Percentiles rank a stretch among this genome's conserved stretches.
Conservation (phyloP, 2,888 invertebrate genomes). For the Ceratothoa steindachneri region DNA sequence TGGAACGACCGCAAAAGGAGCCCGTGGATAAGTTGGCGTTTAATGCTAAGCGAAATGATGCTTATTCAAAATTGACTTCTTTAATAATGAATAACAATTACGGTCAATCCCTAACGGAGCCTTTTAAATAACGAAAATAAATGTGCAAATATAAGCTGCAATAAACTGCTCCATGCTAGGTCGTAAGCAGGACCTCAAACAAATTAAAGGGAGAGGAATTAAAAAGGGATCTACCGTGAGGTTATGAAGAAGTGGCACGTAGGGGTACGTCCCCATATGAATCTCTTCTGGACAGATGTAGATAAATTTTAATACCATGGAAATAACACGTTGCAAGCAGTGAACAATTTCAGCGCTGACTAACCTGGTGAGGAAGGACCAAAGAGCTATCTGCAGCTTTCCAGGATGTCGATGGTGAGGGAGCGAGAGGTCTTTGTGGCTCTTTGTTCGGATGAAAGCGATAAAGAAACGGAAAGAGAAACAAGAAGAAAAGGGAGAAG, state of each 20-base stretch:
- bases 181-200: not conserved
- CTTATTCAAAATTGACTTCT: too few species aligned
- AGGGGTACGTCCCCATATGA: not conserved
- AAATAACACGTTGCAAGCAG: not conserved
- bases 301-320: not conserved
- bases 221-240: not conserved
- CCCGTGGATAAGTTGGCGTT: too few species aligned
- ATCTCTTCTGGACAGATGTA: not conserved
- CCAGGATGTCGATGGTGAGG: not conserved
- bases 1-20: conserved; percentile 57
- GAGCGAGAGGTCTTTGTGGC: not conserved
- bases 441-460: not conserved
- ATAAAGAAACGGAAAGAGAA: not conserved
- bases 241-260: not conserved
- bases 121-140: not conserved
- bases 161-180: not conserved
- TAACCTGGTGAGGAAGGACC: not conserved
- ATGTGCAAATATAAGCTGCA: not conserved
- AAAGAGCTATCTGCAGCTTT: not conserved
- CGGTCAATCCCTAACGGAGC: not conserved
- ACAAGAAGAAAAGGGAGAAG: not conserved
- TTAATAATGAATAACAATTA: too few species aligned
- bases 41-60: too few species aligned
- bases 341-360: not conserved
- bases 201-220: not conserved